phyloP scores from a whole-genome alignment of 2,113 vertebrate species.

The Cochlearius cochlearius region DNA sequence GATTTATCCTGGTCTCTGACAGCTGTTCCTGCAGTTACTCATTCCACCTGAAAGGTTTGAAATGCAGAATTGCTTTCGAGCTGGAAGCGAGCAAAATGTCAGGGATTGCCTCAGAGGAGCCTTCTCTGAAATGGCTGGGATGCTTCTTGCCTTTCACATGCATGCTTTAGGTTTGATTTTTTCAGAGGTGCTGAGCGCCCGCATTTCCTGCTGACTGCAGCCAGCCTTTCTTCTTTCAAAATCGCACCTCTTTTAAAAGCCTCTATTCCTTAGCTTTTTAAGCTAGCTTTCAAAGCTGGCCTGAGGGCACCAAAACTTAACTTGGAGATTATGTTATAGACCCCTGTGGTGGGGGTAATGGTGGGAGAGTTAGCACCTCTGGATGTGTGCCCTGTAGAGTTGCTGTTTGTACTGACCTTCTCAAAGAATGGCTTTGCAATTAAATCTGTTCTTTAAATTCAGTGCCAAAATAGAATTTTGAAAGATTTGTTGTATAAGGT shows the following conservation, averaged over 20 bases:
- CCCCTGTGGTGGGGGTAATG: conserved; percentile 50
- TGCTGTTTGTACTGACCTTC: background rate
- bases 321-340: conserved; percentile 51
- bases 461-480: background rate
- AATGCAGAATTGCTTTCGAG: background rate
- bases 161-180: conserved; percentile 35
- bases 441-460: background rate
- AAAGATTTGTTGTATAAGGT: background rate
- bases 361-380: conserved; percentile 63
- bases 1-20: background rate
- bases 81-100: background rate
- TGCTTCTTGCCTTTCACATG: conserved; percentile 60
- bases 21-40: background rate
- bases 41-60: background rate
- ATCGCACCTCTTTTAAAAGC: conserved; percentile 8
- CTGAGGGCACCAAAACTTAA: conserved; percentile 24
- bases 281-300: conserved; percentile 33
- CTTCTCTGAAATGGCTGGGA: background rate
- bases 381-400: background rate
- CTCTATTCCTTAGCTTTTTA: background rate
- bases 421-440: background rate
- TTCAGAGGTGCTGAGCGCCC: background rate
- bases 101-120: background rate
- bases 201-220: conserved; percentile 52
- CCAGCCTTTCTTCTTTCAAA: conserved; percentile 35